Evolutionary conservation across 2,113 vertebrate species (phyloP).

Genomic region (Camelus dromedarius): DNA sequence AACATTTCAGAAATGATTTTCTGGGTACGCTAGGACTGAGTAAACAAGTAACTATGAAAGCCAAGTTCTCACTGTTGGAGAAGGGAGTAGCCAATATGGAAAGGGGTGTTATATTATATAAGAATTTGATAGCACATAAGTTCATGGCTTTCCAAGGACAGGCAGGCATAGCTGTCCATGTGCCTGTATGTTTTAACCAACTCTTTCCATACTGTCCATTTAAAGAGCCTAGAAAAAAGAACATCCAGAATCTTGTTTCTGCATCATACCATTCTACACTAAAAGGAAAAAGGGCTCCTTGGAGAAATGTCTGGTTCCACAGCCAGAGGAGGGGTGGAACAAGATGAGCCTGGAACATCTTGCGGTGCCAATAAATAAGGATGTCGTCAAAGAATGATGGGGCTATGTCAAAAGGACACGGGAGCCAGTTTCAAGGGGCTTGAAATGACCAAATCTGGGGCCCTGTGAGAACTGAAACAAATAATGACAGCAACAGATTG

Average conservation of each 20-base stretch:
- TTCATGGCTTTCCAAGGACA: neutral
- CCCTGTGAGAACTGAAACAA: neutral
- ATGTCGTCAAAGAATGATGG: neutral
- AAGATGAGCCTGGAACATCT: neutral
- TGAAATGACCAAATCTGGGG: neutral
- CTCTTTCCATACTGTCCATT: neutral
- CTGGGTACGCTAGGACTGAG: neutral
- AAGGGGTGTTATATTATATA: neutral
- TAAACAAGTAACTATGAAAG: neutral
- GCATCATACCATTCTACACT: neutral
- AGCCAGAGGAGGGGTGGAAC: neutral
- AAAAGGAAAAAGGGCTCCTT: neutral
- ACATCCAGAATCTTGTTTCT: neutral
- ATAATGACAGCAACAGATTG: neutral
- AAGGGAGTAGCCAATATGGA: neutral
- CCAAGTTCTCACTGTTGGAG: neutral
- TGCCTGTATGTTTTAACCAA: neutral
- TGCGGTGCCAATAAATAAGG: neutral
- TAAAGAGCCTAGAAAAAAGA: neutral
- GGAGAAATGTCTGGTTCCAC: neutral
- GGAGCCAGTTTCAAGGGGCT: neutral
- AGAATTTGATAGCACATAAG: neutral
- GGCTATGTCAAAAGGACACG: neutral
- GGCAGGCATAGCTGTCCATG: neutral
- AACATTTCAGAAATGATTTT: neutral